Base-by-base conservation (phyloP, 1,140 invertebrate genomes). In the Contarinia nasturtii region DNA sequence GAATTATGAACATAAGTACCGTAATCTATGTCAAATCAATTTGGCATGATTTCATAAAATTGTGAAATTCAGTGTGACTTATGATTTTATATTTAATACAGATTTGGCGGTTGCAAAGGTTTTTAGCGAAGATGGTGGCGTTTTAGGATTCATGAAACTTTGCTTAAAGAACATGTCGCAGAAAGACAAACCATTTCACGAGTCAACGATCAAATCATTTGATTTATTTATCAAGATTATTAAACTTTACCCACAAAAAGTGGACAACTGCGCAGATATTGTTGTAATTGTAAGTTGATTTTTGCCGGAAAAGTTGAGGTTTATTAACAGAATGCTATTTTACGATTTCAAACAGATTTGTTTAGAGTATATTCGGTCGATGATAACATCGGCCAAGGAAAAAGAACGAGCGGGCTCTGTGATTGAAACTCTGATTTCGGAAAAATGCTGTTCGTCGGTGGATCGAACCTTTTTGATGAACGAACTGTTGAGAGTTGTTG, bases 371-470 rank as follows among this genome's bases (percentile, higher is more conserved):
- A 34, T 43, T 43, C 15, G 20, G 8, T 48, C 47, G 3, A 42
- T 20, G 3, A 7, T n/a, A 7, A 20, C 21, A 18, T 48, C 40
- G n/a, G 47, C 47, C n/a, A 42, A 33, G 19, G 47, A 48, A 33
- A 41, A 42, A 12, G 47, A 48, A 33, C n/a, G 14, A 18, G 38
- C 47, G 4, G 38, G 37, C n/a, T 17, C 41, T 15, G 47, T 48
- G 7, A n/a, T 48, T 12, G 20, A 48, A 33, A 20, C 19, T 22
- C 4, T 48, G 7, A 14, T 48, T 2, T 18, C 20, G 33, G 17
- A 33, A 33, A 33, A 34, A 2, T 19, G 41, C 12, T 20, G 18
- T 42, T 5, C 17, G 1, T 21, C 41, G 1, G 8, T 19, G 7
- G 17, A 42, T n/a, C 21, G 17, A 34, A 17, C 40, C 17, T n/a